Evolutionary conservation across 2,888 invertebrate species (phyloP).

Genomic region (Boloria selene): DNA sequence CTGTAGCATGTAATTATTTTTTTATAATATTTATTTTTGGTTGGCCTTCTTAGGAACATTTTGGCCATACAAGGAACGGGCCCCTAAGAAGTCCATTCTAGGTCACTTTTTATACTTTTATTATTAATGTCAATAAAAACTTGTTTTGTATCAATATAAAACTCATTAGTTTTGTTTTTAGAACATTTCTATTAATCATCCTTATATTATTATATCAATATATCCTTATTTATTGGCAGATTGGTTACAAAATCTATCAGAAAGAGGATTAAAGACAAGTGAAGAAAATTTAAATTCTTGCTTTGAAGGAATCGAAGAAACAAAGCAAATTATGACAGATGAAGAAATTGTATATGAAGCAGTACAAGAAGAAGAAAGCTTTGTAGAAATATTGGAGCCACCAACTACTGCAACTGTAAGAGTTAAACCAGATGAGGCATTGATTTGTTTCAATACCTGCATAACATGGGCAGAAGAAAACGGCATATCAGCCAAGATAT

Average conservation of each 20-base stretch:
- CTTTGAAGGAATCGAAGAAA: conserved; percentile 45
- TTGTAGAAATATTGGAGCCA: conserved; percentile 41
- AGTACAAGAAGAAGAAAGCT: conserved; percentile 35
- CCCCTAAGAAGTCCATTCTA: too few species aligned
- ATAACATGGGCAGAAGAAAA: conserved; percentile 48
- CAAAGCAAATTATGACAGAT: conserved; percentile 38
- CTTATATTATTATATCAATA: too few species aligned
- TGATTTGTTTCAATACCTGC: conserved; percentile 48
- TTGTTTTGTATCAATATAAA: too few species aligned
- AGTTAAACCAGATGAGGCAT: conserved; percentile 44
- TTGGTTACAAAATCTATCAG: conserved; percentile 46
- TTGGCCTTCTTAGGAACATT: too few species aligned
- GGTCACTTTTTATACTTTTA: too few species aligned
- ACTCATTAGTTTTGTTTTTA: too few species aligned
- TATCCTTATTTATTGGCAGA: conserved; percentile 23
- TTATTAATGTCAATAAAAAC: too few species aligned
- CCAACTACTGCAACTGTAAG: conserved; percentile 39
- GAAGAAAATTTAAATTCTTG: conserved; percentile 44
- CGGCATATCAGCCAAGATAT: conserved; percentile 45
- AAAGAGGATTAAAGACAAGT: conserved; percentile 46
- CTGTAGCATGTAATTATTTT: too few species aligned
- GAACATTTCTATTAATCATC: too few species aligned
- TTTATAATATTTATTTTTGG: too few species aligned
- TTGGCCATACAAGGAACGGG: too few species aligned
- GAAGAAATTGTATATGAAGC: conserved; percentile 8